Evolutionary conservation across 1,140 invertebrate species (phyloP).

Genomic region (Pantala flavescens): DNA sequence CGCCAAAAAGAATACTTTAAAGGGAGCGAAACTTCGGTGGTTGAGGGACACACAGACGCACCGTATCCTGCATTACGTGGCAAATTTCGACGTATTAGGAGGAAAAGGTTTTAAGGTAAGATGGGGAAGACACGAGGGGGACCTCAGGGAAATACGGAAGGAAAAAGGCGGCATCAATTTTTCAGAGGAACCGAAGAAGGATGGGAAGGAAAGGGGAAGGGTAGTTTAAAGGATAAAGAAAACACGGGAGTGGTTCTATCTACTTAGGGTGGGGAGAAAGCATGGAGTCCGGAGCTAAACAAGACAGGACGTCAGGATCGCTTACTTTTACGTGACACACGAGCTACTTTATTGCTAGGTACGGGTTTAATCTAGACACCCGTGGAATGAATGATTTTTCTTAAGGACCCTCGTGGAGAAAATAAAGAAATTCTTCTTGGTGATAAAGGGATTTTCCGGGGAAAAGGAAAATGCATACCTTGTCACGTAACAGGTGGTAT

Average conservation of each 20-base stretch:
- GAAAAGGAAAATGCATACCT: not conserved
- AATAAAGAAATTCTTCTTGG: not conserved
- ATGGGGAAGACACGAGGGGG: not conserved
- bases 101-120: not conserved
- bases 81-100: not conserved
- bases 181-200: not conserved
- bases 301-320: not conserved
- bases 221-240: not conserved
- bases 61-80: not conserved
- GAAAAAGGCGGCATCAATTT: not conserved
- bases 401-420: not conserved
- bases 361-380: not conserved
- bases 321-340: not conserved
- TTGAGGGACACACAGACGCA: too few relatives aligned
- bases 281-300: not conserved
- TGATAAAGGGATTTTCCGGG: not conserved
- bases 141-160: not conserved
- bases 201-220: not conserved
- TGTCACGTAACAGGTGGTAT: slow-evolving; percentile 1
- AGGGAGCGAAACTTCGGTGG: too few relatives aligned
- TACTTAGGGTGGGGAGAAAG: not conserved
- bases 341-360: not conserved
- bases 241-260: not conserved
- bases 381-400: not conserved
- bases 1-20: too few relatives aligned